Evolutionary conservation across 2,888 invertebrate species (phyloP).

Genomic region (Ichneumon xanthorius): DNA sequence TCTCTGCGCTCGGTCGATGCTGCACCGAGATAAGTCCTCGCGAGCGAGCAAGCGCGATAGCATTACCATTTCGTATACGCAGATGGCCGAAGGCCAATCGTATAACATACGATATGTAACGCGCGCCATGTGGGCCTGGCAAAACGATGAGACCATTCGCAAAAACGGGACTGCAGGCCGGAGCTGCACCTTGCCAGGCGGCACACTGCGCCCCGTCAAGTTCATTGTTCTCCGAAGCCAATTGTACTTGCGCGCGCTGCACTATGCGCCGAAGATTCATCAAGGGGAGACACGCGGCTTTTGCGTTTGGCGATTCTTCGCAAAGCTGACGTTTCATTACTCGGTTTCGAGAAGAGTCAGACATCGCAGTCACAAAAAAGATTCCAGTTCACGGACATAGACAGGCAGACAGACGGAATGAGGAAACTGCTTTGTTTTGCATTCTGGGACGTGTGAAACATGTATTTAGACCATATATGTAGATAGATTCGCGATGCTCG

Average conservation of each 20-base stretch:
- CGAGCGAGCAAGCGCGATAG: slow-evolving; percentile 63
- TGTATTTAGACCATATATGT: too few relatives aligned
- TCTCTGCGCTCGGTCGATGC: slow-evolving; percentile 53
- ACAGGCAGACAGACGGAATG: too few relatives aligned
- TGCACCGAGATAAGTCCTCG: slow-evolving; percentile 64
- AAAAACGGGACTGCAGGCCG: slow-evolving; percentile 59
- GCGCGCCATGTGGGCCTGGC: slow-evolving; percentile 62
- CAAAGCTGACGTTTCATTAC: slow-evolving; percentile 6
- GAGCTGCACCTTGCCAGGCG: slow-evolving; percentile 71
- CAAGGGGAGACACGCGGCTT: not conserved
- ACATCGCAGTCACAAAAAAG: not conserved
- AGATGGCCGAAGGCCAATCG: slow-evolving; percentile 72
- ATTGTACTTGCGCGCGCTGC: slow-evolving; percentile 42
- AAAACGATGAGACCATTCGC: slow-evolving; percentile 67
- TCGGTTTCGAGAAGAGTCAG: not conserved
- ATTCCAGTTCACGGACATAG: not conserved
- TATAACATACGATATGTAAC: slow-evolving; percentile 33
- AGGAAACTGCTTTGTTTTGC: too few relatives aligned
- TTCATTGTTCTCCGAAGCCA: slow-evolving; percentile 68
- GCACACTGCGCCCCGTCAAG: slow-evolving; percentile 50
- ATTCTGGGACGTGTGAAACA: too few relatives aligned
- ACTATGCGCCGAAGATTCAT: slow-evolving; percentile 42
- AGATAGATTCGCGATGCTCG: too few relatives aligned
- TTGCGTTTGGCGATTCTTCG: not conserved
- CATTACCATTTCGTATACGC: slow-evolving; percentile 74